Conservation (phyloP, 2,888 invertebrate species). For the Ceraclea dissimilis region DNA sequence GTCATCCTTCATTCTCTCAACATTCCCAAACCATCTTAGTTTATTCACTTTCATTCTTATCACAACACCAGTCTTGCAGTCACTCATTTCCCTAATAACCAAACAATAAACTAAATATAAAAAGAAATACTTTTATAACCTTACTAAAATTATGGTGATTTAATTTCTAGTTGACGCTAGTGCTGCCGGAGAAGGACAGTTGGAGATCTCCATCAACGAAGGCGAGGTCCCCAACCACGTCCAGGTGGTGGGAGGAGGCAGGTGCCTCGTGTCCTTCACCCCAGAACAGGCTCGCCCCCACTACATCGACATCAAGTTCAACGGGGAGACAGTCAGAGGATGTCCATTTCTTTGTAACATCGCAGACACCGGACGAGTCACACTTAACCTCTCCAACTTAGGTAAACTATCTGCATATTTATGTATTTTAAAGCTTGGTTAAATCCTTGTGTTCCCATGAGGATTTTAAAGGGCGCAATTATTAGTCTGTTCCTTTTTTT, state of each 20-base stretch:
- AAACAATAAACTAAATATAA: too few species aligned
- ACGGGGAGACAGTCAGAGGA: slow-evolving; percentile 86
- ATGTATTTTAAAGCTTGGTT: too few species aligned
- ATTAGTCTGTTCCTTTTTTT: too few species aligned
- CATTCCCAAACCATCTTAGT: too few species aligned
- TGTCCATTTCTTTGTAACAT: slow-evolving; percentile 86
- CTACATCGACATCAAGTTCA: slow-evolving; percentile 92
- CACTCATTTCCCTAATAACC: too few species aligned
- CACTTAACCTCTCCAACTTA: slow-evolving; percentile 63
- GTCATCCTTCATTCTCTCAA: too few species aligned
- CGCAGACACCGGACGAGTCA: slow-evolving; percentile 69
- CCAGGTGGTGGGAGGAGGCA: slow-evolving; percentile 89
- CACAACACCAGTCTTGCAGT: too few species aligned
- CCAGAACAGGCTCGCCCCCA: slow-evolving; percentile 88
- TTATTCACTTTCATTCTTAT: too few species aligned
- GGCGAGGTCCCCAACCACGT: slow-evolving; percentile 99
- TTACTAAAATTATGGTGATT: neutral
- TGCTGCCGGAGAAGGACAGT: slow-evolving; percentile 96
- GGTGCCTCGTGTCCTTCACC: slow-evolving; percentile 89
- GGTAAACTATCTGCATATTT: slow-evolving; percentile 18
- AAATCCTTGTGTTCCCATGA: too few species aligned
- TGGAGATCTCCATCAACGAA: slow-evolving; percentile 98
- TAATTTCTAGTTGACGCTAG: slow-evolving; percentile 86
- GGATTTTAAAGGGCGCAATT: too few species aligned
- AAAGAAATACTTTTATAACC: neutral